phyloP scores from a whole-genome alignment of 1,140 invertebrate genomes.

The Prorops nasuta region DNA sequence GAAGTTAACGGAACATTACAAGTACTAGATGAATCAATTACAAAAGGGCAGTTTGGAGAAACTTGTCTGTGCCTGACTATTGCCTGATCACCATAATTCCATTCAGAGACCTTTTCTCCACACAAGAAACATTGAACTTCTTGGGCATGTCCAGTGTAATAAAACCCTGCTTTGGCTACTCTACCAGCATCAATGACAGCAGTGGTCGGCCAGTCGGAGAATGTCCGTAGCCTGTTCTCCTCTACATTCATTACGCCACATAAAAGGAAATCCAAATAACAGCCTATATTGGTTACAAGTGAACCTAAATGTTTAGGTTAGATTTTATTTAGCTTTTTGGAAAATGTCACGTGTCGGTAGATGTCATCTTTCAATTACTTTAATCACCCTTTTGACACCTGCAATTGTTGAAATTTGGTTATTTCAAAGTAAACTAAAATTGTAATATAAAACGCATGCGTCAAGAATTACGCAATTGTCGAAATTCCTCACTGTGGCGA shows the following conservation, averaged over 20 bases:
- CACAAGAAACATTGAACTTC: conserved; percentile 78
- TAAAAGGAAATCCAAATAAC: too few species aligned
- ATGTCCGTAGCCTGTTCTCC: conserved; percentile 68
- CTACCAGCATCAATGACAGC: conserved; percentile 63
- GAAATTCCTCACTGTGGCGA: too few species aligned
- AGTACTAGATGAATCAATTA: conserved; percentile 62
- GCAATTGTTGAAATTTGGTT: too few species aligned
- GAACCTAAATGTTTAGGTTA: too few species aligned
- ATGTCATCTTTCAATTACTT: neutral
- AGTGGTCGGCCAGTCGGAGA: conserved; percentile 68
- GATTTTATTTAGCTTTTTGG: neutral
- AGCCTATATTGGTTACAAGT: too few species aligned
- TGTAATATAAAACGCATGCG: too few species aligned
- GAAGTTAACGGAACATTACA: conserved; percentile 64
- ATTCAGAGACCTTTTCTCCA: conserved; percentile 67
- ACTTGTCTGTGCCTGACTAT: conserved; percentile 64
- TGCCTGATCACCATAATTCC: conserved; percentile 74
- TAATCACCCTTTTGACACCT: too few species aligned
- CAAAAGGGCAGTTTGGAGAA: conserved; percentile 72
- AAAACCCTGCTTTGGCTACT: conserved; percentile 82
- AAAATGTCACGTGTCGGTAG: neutral
- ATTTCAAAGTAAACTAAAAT: too few species aligned
- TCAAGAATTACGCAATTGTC: too few species aligned
- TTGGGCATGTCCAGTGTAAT: conserved; percentile 65
- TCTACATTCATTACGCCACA: conserved; percentile 64